Conservation (phyloP, 1,140 invertebrate species). For the Halyomorpha halys region DNA sequence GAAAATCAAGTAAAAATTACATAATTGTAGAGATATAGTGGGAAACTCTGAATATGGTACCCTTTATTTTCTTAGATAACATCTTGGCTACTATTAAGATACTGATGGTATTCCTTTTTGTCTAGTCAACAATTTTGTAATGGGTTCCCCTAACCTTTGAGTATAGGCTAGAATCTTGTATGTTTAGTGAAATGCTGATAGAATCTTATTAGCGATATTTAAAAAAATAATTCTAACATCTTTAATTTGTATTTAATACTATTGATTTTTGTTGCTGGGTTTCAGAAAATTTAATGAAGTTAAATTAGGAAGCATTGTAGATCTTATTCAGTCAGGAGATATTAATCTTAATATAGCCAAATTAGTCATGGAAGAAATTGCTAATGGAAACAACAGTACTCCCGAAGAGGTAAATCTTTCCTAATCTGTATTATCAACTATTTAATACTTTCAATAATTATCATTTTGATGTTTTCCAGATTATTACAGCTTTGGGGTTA, state of each 20-base stretch:
- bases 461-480: conserved; percentile 34
- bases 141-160: too few species aligned
- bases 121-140: too few species aligned
- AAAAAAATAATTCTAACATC: too few species aligned
- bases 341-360: conserved; percentile 50
- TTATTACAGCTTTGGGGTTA: conserved; percentile 53
- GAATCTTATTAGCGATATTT: too few species aligned
- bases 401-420: conserved; percentile 38
- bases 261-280: conserved; percentile 18
- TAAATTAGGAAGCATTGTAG: conserved; percentile 48
- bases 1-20: too few species aligned
- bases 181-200: neutral
- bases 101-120: too few species aligned
- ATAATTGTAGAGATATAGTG: too few species aligned
- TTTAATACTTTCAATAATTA: neutral
- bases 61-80: too few species aligned
- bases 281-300: conserved; percentile 38
- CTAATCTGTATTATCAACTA: conserved; percentile 24
- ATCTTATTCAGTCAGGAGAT: conserved; percentile 43
- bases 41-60: too few species aligned
- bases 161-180: neutral
- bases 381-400: conserved; percentile 37
- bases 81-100: too few species aligned
- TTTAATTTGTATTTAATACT: conserved; percentile 24
- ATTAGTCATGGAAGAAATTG: conserved; percentile 44